phyloP scores from a whole-genome alignment of 2,888 invertebrate species.

The Drosophila kuntzei region DNA sequence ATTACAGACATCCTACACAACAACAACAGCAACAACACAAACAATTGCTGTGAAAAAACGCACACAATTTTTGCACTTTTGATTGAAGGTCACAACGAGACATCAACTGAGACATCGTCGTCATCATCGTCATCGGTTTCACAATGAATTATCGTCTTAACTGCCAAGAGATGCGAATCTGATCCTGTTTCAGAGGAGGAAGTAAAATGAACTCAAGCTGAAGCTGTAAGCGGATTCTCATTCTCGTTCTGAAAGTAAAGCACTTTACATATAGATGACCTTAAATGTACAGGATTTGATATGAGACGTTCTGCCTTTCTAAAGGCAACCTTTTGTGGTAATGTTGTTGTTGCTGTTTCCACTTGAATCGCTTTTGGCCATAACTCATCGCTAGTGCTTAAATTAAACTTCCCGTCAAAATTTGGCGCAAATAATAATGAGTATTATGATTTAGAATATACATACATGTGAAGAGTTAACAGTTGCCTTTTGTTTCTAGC shows the following conservation, averaged over 20 bases:
- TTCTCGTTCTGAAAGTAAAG: slow-evolving; percentile 13
- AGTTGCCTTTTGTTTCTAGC: slow-evolving; percentile 27
- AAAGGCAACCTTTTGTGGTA: slow-evolving; percentile 56
- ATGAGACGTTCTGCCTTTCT: slow-evolving; percentile 55
- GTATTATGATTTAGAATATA: slow-evolving; percentile 48
- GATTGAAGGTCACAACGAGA: slow-evolving; percentile 62
- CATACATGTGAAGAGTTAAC: slow-evolving; percentile 4
- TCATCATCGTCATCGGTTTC: slow-evolving; percentile 8
- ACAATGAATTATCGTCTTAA: slow-evolving; percentile 60
- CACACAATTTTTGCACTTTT: slow-evolving; percentile 68
- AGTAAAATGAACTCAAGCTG: slow-evolving; percentile 18
- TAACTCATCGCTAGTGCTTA: slow-evolving; percentile 59
- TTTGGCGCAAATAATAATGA: slow-evolving; percentile 50
- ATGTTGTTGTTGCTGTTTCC: slow-evolving; percentile 40
- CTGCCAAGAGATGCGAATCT: slow-evolving; percentile 23
- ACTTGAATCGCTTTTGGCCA: slow-evolving; percentile 49
- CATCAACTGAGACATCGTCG: slow-evolving; percentile 30
- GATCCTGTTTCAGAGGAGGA: slow-evolving; percentile 60
- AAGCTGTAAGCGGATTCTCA: slow-evolving; percentile 26
- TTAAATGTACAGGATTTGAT: slow-evolving; percentile 65
- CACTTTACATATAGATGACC: slow-evolving; percentile 55
- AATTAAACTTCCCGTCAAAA: slow-evolving; percentile 71
- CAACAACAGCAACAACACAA: slow-evolving; percentile 21
- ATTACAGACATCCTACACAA: slow-evolving; percentile 75
- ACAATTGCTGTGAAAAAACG: slow-evolving; percentile 30